Conservation (phyloP, 1,140 invertebrate species). For the Drosophila pandora region DNA sequence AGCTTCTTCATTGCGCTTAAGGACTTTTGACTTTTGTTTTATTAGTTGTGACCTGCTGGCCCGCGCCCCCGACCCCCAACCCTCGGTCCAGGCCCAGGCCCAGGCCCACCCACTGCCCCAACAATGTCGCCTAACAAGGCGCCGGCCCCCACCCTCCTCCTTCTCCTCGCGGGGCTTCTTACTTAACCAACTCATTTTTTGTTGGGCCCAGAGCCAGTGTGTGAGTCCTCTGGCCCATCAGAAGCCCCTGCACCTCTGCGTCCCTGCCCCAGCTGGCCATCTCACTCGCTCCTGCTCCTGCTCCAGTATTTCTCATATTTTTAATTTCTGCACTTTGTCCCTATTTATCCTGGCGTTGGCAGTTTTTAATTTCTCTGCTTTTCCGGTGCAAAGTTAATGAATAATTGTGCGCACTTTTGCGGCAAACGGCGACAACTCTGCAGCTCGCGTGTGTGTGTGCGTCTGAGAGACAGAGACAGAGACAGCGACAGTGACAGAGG, state of each 20-base stretch:
- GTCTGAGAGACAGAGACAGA: conserved; percentile 11
- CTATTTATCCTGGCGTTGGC: conserved; percentile 82
- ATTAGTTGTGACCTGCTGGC: conserved; percentile 71
- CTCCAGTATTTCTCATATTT: conserved; percentile 79
- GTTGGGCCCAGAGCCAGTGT: conserved; percentile 12
- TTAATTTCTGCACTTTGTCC: conserved; percentile 82
- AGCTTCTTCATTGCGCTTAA: conserved; percentile 82
- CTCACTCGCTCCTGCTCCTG: not conserved
- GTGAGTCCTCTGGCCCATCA: conserved; percentile 4
- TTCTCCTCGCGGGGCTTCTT: conserved; percentile 31
- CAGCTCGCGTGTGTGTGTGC: conserved; percentile 21
- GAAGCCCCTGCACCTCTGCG: not conserved
- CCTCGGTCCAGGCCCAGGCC: not conserved
- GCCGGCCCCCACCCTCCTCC: not conserved
- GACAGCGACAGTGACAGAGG: not conserved
- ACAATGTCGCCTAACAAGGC: conserved; percentile 1
- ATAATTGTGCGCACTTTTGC: conserved; percentile 82
- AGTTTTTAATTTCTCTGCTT: conserved; percentile 83
- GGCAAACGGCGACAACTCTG: conserved; percentile 68
- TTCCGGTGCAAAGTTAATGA: conserved; percentile 82
- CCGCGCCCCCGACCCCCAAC: not conserved
- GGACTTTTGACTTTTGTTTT: conserved; percentile 83
- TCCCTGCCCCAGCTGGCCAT: not conserved
- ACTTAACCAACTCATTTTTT: conserved; percentile 52
- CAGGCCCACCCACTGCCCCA: not conserved